Evolutionary conservation across 2,888 invertebrate genomes (phyloP), one percentile per base, ranked within the genome.

Genomic region (Scrobipalpa costella): DNA sequence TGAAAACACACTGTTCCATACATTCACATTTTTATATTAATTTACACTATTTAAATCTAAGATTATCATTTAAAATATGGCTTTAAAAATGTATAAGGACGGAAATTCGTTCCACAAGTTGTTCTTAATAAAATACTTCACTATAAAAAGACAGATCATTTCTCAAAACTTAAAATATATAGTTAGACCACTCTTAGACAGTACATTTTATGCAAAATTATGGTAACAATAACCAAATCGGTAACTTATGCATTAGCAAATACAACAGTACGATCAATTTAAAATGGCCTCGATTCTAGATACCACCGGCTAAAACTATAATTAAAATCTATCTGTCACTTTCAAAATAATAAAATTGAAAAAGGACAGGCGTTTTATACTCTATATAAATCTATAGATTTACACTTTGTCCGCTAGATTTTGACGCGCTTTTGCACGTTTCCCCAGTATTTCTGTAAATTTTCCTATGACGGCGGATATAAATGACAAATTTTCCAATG

Each of bases 1-100:
- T 79, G 78, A 75, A 79, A 77, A 76, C 80, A 79, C 78, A 73
- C 74, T 76, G 73, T 77, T 73, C 73, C 74, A 72, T 70, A 71
- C 67, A 73, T 68, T 69, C 69, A 66, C 66, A 68, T 72, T 68
- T 69, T 71, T 71, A 68, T 71, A 70, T 71, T 49, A 57, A 49
- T n/a, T 50, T 58, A 52, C n/a, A 50, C 3, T 62, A 59, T 49
- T 49, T 57, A 63, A 61, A 63, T 55, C 61, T 63, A 64, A 55
- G 19, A 21, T 61, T 57, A 49, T 61, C 40, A 57, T 52, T 67
- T 73, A 71, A 79, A 77, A 79, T 79, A 82, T 80, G 79, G 80
- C 80, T 77, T 72, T 69, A 71, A 71, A 68, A 70, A 75, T 63
- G 69, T 68, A 70, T 36, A 68, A 77, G 80, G 83, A 84, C 83